Conservation (phyloP, 2,888 invertebrate species). For the Agrypnus murinus region DNA sequence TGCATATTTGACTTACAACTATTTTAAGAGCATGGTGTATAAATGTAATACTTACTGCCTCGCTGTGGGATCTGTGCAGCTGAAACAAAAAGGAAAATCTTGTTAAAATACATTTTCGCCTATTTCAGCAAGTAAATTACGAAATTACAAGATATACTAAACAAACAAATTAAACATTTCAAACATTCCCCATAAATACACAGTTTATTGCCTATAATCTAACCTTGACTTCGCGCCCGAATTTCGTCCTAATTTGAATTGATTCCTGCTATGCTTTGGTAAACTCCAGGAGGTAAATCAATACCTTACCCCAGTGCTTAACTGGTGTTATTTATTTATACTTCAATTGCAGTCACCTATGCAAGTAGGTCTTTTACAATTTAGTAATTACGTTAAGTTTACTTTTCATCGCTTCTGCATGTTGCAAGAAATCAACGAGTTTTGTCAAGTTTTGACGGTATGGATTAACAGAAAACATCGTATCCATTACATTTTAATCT, state of each 20-base stretch:
- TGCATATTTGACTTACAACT: too few species aligned
- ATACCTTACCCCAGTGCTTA: neutral
- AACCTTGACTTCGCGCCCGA: constrained; percentile 26
- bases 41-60: constrained; percentile 90
- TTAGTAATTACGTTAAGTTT: too few species aligned
- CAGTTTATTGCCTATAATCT: neutral
- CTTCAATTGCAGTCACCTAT: too few species aligned
- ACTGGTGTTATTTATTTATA: neutral
- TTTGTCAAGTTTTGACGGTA: too few species aligned
- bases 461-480: too few species aligned
- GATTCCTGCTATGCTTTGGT: constrained; percentile 14
- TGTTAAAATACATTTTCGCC: neutral
- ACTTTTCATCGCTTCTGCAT: too few species aligned
- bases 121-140: neutral
- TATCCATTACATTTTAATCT: too few species aligned
- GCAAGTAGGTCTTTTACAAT: too few species aligned
- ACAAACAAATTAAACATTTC: constrained; percentile 16
- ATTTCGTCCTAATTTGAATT: constrained; percentile 22
- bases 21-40: too few species aligned
- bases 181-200: constrained; percentile 1
- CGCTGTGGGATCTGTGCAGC: constrained; percentile 93
- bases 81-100: constrained; percentile 76
- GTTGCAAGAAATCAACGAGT: too few species aligned
- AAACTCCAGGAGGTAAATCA: constrained; percentile 16
- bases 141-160: neutral